Evolutionary conservation across 2,113 vertebrate species (phyloP), one percentile per base, ranked within the genome.

Genomic region (Cyanistes caeruleus): DNA sequence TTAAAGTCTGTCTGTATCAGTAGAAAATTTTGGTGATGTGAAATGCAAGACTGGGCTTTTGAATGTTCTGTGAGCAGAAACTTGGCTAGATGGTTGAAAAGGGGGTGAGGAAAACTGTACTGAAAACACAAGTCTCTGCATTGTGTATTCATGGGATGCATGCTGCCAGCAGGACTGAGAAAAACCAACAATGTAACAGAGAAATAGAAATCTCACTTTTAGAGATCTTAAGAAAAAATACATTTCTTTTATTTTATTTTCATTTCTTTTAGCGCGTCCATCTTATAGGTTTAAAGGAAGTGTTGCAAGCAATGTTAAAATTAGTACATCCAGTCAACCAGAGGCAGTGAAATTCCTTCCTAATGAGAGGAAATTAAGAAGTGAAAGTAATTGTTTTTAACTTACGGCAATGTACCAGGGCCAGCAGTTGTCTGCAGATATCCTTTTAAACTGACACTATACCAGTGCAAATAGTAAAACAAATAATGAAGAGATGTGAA

Each of bases 41-140:
- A 95, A 95, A 94, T 93, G 63, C 91, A 96, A 91, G 72, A 88
- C 90, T 70, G 51, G 75, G 75, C 43, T 87, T 95, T 93, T 96
- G 53, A 96, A 85, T 92, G 90, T 93, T 95, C 59, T 64, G 8
- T 44, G 87, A 94, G 87, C 64, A 93, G 68, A 92, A 92, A 95
- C 87, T 92, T 88, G 82, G 85, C 83, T 30, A 84, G 85, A 91
- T 90, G 83, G 64, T 37, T 8, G 6, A 83, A 90, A 55, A 69
- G 62, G 27, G 64, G 52, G 28, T 81, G 68, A 93, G 20, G 35
- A 70, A 87, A 95, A 91, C 52, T n/a, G 25, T 41, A 87, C 48
- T 77, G 77, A 90, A 95, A 74, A 84, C 64, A 80, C 72, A 94
- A 96, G 68, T 76, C 67, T 51, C 65, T 83, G 35, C 27, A 95